Evolutionary conservation across 2,888 invertebrate species (phyloP), one percentile per base, ranked within the genome.

Genomic region (Baronia brevicornis): DNA sequence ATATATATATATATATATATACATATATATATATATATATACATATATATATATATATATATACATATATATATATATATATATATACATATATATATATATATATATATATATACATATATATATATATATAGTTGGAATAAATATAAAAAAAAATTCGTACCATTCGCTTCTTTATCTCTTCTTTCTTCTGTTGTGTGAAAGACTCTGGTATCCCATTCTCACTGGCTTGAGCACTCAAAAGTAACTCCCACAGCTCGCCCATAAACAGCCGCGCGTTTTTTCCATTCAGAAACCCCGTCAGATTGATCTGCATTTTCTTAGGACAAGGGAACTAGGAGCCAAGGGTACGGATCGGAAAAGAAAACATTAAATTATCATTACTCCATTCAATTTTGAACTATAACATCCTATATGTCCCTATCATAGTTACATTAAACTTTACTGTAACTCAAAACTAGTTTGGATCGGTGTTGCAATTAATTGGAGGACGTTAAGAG

Each of bases 241-340:
- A 87, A 47, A 99, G 84, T 48, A 98, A 80, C 43, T 94, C 93
- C 99, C 99, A 99, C 31, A 99, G 86, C 73, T 99, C 98, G 2
- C 94, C 94, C 94, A 98, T 97, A 77, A 99, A 99, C 52, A 95
- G 91, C 20, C 98, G 89, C 8, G 99, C 97, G 79, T 98, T 97
- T 74, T 96, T 96, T 5, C 97, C 97, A 68, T 99, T 98, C 41
- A 99, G 86, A 78, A 99, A 99, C 25, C 99, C 99, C 24, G 99
- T 99, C 75, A 99, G 87, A 84, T 99, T 99, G 64, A 99, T 99
- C 89, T 99, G 98, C 92, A 99, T 98, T 82, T 97, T 95, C 79
- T 96, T 95, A 27, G 97, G 97, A 85, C 98, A 97, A 31, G 97
- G 97, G 84, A 90, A 94, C 94, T 95, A 86, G 68, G 87, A 82